Conservation (phyloP, 2,888 invertebrate species). For the Resseliella maxima region DNA sequence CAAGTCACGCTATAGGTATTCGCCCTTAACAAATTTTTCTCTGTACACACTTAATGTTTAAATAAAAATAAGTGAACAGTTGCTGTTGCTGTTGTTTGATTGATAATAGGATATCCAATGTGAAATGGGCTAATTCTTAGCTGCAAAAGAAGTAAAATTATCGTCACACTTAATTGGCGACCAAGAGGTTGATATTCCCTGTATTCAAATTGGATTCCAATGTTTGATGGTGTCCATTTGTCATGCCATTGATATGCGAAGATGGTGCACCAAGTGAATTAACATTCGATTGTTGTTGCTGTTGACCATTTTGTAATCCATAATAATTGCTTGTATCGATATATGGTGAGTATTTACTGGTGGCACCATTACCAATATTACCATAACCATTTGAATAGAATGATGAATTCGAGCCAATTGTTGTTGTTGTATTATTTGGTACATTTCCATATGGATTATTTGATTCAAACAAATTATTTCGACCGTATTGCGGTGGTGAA, state of each 20-base stretch:
- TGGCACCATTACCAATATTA: conserved; percentile 56
- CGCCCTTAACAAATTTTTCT: conserved; percentile 28
- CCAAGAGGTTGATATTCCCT: conserved; percentile 31
- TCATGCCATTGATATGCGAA: conserved; percentile 49
- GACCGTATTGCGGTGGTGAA: conserved; percentile 33
- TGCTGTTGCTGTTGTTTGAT: not conserved
- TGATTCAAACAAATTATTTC: conserved; percentile 33
- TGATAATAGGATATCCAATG: conserved; percentile 14
- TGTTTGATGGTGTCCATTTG: conserved; percentile 62
- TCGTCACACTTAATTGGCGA: not conserved
- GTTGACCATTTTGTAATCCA: conserved; percentile 61
- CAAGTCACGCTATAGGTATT: conserved; percentile 31
- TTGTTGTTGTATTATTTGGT: not conserved
- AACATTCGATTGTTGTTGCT: conserved; percentile 55
- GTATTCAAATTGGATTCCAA: conserved; percentile 53
- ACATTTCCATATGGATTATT: not conserved
- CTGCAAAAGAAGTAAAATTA: not conserved
- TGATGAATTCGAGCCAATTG: not conserved
- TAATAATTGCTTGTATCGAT: conserved; percentile 66
- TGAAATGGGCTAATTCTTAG: not conserved
- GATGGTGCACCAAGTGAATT: conserved; percentile 18
- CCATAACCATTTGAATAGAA: conserved; percentile 40
- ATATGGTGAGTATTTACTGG: conserved; percentile 64
- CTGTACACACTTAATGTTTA: conserved; percentile 9
- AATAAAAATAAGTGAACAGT: not conserved